phyloP scores from a whole-genome alignment of 2,888 invertebrate species.

The Acrobeloides nanus region DNA sequence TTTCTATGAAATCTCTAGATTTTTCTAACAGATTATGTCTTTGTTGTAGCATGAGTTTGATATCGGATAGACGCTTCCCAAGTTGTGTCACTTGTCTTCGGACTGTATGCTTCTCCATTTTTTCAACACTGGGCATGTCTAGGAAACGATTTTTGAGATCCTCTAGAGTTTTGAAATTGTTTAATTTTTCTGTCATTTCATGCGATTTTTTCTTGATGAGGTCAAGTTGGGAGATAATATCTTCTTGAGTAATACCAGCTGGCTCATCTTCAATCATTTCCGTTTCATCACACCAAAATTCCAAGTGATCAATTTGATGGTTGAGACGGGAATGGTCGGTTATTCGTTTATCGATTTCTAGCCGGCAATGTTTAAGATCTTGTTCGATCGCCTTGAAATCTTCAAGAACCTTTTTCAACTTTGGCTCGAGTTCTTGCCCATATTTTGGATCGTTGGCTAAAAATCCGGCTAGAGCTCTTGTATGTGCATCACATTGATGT shows the following conservation, averaged over 20 bases:
- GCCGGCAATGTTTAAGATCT: slow-evolving; percentile 14
- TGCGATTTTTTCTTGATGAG: slow-evolving; percentile 2
- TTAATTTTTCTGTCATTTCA: slow-evolving; percentile 20
- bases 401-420: slow-evolving; percentile 16
- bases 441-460: too few relatives aligned
- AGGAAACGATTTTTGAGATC: slow-evolving; percentile 44
- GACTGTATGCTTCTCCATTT: slow-evolving; percentile 38
- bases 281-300: slow-evolving; percentile 43
- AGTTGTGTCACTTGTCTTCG: slow-evolving; percentile 38
- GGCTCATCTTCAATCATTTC: too few relatives aligned
- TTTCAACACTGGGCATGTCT: slow-evolving; percentile 28
- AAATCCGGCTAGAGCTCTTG: slow-evolving; percentile 16
- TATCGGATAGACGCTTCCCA: slow-evolving; percentile 39
- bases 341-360: slow-evolving; percentile 25
- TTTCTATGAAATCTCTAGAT: slow-evolving; percentile 17
- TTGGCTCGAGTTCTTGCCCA: slow-evolving; percentile 12
- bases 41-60: slow-evolving; percentile 13
- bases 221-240: not conserved
- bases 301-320: slow-evolving; percentile 54
- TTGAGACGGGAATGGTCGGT: slow-evolving; percentile 51
- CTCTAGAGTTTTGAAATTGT: slow-evolving; percentile 27
- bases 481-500: slow-evolving; percentile 27
- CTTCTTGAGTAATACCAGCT: too few relatives aligned
- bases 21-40: slow-evolving; percentile 5
- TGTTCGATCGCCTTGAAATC: slow-evolving; percentile 21